Percentiles rank a stretch among this genome's conserved stretches.
phyloP scores from a whole-genome alignment of 2,888 invertebrate species.

The Tillus elongatus region DNA sequence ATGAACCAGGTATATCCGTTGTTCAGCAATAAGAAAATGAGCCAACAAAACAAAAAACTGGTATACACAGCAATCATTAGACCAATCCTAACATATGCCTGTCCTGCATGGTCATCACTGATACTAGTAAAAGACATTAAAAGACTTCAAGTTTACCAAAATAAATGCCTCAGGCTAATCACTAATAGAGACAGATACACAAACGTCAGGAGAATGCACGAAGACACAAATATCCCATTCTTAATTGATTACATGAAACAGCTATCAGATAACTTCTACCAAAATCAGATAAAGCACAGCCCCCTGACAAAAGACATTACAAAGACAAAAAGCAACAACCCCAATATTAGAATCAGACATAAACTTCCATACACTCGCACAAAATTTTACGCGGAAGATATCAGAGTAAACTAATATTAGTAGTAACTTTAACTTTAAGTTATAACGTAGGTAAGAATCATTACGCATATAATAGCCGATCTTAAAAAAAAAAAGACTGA shows the following conservation, averaged over 20 bases:
- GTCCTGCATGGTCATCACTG: slow-evolving; percentile 18
- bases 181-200: slow-evolving; percentile 13
- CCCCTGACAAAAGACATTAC: no score
- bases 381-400: no score
- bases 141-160: slow-evolving; percentile 9
- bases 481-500: no score
- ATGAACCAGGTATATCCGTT: slow-evolving; percentile 10
- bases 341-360: no score
- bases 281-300: no score
- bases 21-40: slow-evolving; percentile 10
- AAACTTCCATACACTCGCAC: no score
- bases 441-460: no score
- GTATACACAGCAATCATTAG: slow-evolving; percentile 23
- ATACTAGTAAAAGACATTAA: not conserved
- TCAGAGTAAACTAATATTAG: no score
- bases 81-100: slow-evolving; percentile 23
- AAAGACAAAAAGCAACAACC: no score
- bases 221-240: slow-evolving; percentile 10
- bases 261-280: slow-evolving; percentile 9
- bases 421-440: no score
- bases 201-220: slow-evolving; percentile 15
- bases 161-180: slow-evolving; percentile 17
- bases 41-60: slow-evolving; percentile 17
- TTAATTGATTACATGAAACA: slow-evolving; percentile 10
- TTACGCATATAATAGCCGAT: no score